Percentiles rank a stretch among this genome's conserved stretches.
Evolutionary conservation across 2,113 vertebrate species (phyloP).

Genomic region (Theristicus caerulescens): DNA sequence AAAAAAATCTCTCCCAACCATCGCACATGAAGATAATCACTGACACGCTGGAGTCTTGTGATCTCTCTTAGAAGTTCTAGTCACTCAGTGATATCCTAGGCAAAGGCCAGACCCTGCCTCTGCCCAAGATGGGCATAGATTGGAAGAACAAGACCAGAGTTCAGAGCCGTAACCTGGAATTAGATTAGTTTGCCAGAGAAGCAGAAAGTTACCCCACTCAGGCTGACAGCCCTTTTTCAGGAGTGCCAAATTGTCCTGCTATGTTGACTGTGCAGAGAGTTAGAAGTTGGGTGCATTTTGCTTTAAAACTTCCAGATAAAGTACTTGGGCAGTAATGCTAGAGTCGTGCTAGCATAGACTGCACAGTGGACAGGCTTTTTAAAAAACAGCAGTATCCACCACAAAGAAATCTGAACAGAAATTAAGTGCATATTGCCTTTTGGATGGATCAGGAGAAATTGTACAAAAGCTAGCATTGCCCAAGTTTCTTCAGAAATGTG

Average conservation of each 20-base stretch:
- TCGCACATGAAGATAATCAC: background rate
- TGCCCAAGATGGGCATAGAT: background rate
- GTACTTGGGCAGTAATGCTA: background rate
- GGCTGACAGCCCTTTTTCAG: background rate
- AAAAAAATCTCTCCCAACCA: background rate
- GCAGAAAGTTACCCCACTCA: background rate
- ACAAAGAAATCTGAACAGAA: background rate
- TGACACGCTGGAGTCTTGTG: accelerated
- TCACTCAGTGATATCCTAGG: background rate
- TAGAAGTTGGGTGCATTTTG: background rate
- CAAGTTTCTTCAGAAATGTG: background rate
- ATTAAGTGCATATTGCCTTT: background rate
- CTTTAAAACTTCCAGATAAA: background rate
- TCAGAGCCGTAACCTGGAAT: background rate
- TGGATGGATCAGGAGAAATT: background rate
- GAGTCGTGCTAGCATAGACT: background rate
- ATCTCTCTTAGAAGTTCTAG: background rate
- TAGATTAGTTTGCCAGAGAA: background rate
- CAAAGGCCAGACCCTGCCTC: background rate
- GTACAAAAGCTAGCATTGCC: background rate
- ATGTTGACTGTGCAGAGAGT: background rate
- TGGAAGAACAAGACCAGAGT: accelerated
- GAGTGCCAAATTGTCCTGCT: background rate
- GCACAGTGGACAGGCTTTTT: background rate
- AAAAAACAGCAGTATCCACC: background rate